Base-by-base conservation (phyloP, 2,797 vertebrate species). In the Moxostoma hubbsi region DNA sequence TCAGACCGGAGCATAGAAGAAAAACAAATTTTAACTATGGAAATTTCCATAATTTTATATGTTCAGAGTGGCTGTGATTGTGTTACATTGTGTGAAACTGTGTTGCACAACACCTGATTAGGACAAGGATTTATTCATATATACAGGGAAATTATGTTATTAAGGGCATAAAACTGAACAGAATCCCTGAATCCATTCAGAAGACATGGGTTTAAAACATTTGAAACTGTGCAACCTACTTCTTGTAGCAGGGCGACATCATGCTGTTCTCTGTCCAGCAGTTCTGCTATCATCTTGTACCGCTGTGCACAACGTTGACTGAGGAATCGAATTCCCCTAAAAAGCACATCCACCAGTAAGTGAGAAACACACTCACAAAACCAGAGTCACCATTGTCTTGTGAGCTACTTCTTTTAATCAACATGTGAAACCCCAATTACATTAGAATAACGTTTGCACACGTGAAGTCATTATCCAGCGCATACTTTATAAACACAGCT, bases 161-260 rank as follows among this genome's bases (percentile, higher is more conserved):
- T 2, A 24, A 24, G 24, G 24, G 2, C 24, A 24, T 24, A 24
- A 24, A 24, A 24, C 24, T 24, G 24, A 24, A 24, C 24, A 1
- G 24, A 24, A 24, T 24, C 24, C 24, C 24, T 24, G 24, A 24
- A 24, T 24, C 24, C 2, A 24, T 24, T 24, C 24, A 24, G 24
- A 24, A 24, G 24, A 24, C 24, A 24, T 2, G 2, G 24, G 24
- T 24, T 24, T 24, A 24, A 10, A 12, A 13, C 51, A 55, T 15
- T 47, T 7, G 68, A 58, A 7, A 71, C 50, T 61, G 24, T 78
- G 54, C 5, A 62, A 83, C 82, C 36, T 57, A 95, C 94, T 93
- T 95, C 94, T 85, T 95, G 90, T 8, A 95, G 89, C 0, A 95
- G 87, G 1, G 79, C 94, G 64, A 95, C 83, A 77, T 95, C 94